Evolutionary conservation across 37 sponge, comb jelly and placozoan species (phyloP), one percentile per base, ranked within the genome.

Genomic region (Oscarella lobularis): DNA sequence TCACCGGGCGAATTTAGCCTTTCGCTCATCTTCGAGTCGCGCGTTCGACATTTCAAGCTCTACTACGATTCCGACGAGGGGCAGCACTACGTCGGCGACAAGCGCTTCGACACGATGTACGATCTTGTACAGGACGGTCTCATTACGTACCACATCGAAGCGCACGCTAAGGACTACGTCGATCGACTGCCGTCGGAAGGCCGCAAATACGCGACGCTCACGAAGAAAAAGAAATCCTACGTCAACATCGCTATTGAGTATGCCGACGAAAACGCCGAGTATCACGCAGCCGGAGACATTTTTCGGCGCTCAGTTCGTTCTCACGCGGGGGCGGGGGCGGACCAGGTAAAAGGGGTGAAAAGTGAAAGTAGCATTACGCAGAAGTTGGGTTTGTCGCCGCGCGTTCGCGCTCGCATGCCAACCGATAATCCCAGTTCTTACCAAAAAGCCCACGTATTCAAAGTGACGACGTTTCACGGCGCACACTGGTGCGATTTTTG

Each of bases 101-200:
- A 87, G 54, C 74, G 76, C 27, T 92, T 88, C 80, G 93, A 92
- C 6, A 78, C 86, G 4, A 83, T 92, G 0, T 84, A 92, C 39
- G 93, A 92, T 65, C 76, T 92, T 66, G 93, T 92, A 4, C 81
- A 83, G 1, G 93, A 92, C 74, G 93, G 93, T 1, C 81, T 92
- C 35, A 92, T 92, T 67, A 83, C 86, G 0, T 81, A 87, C 0
- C 73, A 88, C 77, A 88, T 92, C 85, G 89, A 87, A 54, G 78
- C 73, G 39, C 80, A 91, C 60, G 60, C 60, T 48, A 9, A 48
- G 60, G 9, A 9, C 9, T 48, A 48, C 60, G 20, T 48, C 60
- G 60, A 48, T 9, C 60, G 20, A 20, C 20, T 48, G 60, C 60
- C 60, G 60, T 9, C 9, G 60, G 60, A 48, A 20, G 60, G 60